Base-by-base conservation (phyloP, 2,113 vertebrate species). In the Coptodon rendalli region DNA sequence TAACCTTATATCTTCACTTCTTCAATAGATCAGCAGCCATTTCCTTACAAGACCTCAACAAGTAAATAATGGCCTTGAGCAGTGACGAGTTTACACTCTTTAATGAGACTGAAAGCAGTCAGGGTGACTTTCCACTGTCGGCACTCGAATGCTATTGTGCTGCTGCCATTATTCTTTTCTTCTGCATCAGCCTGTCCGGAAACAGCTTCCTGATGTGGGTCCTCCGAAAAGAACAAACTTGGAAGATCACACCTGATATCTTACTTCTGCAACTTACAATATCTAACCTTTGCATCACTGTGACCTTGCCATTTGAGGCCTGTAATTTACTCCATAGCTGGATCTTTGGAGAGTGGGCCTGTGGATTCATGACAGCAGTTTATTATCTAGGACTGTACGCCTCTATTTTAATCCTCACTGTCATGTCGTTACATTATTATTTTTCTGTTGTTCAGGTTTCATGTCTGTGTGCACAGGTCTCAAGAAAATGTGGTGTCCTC, bases 211-310 rank as follows among this genome's bases (percentile, higher is more conserved):
- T 94, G 50, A 80, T 94, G 6, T 94, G 86, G 86, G 57, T 73
- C 14, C 6, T 95, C 48, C 4, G 73, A 22, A 89, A n/a, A 38
- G 38, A 88, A 80, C 93, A 9, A 57, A n/a, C 52, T 50, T 82
- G 63, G 63, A 82, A 11, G 19, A 96, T 82, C 48, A 89, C 96
- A 27, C 22, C 68, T 1, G 94, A 93, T 71, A 90, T 95, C 53
- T 94, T 96, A 81, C 93, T 96, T 17, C 78, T 97, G 36, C 95
- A 97, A 81, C 92, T 97, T 89, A 94, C 95, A 7, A 1, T 94
- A 6, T 96, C 95, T 0, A 94, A 97, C 88, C 87, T 97, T 45
- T 79, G 96, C 54, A 96, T 96, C 87, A 94, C 96, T 27, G 14
- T 95, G 80, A 90, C 93, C 0, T 87, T 97, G 1, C 17, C 56